Evolutionary conservation across 2,797 vertebrate genomes (phyloP), one percentile per base, ranked within the genome.

Genomic region (Astyanax mexicanus): DNA sequence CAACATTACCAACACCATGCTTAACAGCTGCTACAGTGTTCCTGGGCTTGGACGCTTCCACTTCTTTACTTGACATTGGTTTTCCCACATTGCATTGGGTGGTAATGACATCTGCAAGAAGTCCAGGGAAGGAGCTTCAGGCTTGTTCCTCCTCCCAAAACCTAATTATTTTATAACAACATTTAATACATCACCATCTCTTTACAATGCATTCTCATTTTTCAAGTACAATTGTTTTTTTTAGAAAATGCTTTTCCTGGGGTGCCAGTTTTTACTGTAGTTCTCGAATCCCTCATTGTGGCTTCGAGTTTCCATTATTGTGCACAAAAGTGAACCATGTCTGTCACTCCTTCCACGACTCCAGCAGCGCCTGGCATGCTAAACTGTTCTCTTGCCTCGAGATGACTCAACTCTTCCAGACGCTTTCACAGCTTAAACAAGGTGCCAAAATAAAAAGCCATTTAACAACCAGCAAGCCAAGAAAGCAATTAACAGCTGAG

Each of bases 401-500:
- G 66, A 79, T 80, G 81, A 80, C 70, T 74, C 76, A 81, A 66
- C 68, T 65, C 66, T 54, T 52, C 19, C 69, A 29, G 49, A 67
- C 19, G 71, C 54, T 65, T 72, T 76, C 44, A 54, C 69, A 45
- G 77, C 68, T 70, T 70, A 62, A 72, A 75, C 74, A 45, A 82
- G 60, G 71, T 71, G 70, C 69, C 13, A 61, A 80, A 80, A 80
- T 68, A 80, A 77, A 71, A 74, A 77, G 54, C 71, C 44, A 58
- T 81, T 79, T 42, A 77, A 67, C 21, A 57, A 60, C 42, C 73
- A 60, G 42, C 55, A 49, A 79, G 71, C 62, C 73, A 84, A 81
- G 68, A 79, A 77, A 72, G 66, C 52, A 79, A 83, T 81, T 79
- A 81, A 71, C 45, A 37, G 61, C 40, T 45, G 25, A 72, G 75